Evolutionary conservation across 2,888 invertebrate genomes (phyloP).

Genomic region (Scaptomyza tumidula): DNA sequence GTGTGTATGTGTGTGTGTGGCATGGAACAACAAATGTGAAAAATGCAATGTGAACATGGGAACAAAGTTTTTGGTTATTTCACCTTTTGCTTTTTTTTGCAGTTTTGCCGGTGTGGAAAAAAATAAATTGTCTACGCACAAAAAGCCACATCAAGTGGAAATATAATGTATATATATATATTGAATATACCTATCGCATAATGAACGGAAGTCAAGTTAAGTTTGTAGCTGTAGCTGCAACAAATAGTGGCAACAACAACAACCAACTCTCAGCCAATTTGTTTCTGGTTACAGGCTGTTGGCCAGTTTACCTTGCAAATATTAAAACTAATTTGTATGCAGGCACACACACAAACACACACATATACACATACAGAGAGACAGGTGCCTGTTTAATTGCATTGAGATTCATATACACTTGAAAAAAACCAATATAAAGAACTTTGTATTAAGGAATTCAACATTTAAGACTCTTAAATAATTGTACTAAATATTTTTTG

Average conservation of each 20-base stretch:
- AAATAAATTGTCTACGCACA: slow-evolving; percentile 55
- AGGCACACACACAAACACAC: slow-evolving; percentile 4
- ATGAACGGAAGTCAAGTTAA: slow-evolving; percentile 45
- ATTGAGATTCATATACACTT: slow-evolving; percentile 11
- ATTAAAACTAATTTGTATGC: slow-evolving; percentile 53
- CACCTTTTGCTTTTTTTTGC: slow-evolving; percentile 16
- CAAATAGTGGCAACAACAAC: slow-evolving; percentile 15
- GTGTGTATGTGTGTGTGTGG: slow-evolving; percentile 1
- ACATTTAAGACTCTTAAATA: too few species aligned
- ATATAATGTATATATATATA: slow-evolving; percentile 29
- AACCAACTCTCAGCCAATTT: slow-evolving; percentile 30
- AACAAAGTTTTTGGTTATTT: slow-evolving; percentile 48
- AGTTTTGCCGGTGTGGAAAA: slow-evolving; percentile 47
- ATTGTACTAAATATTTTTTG: neutral
- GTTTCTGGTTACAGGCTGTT: slow-evolving; percentile 6
- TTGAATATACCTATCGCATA: slow-evolving; percentile 12
- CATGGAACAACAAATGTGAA: neutral
- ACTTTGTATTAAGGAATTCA: neutral
- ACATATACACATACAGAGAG: neutral
- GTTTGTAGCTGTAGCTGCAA: slow-evolving; percentile 24
- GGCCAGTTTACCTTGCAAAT: slow-evolving; percentile 37
- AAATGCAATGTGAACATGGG: slow-evolving; percentile 61
- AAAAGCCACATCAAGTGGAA: slow-evolving; percentile 28
- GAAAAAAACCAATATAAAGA: neutral
- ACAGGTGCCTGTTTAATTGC: slow-evolving; percentile 47